Evolutionary conservation across 1,140 invertebrate species (phyloP).

Genomic region (Contarinia nasturtii): DNA sequence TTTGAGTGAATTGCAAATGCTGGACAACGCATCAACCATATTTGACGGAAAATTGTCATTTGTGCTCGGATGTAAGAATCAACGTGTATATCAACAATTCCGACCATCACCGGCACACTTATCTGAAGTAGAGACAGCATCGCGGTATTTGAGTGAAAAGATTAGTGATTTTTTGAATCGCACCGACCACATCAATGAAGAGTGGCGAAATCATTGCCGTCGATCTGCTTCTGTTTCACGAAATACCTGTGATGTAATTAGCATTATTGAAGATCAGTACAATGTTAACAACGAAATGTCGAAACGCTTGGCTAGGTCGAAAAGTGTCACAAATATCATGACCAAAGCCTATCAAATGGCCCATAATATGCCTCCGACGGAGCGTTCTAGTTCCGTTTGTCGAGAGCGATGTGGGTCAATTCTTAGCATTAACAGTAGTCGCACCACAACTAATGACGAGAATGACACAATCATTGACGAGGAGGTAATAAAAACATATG

Average conservation of each 20-base stretch:
- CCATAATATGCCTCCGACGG: constrained; percentile 30
- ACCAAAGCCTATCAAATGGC: constrained; percentile 57
- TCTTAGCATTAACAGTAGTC: neutral
- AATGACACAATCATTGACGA: constrained; percentile 9
- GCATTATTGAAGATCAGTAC: constrained; percentile 15
- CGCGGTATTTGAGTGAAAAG: constrained; percentile 48
- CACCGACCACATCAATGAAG: constrained; percentile 70
- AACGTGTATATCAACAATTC: constrained; percentile 43
- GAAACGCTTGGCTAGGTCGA: constrained; percentile 36
- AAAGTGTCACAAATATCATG: constrained; percentile 56
- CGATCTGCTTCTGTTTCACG: constrained; percentile 3
- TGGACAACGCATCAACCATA: constrained; percentile 53
- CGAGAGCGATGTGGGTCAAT: constrained; percentile 18
- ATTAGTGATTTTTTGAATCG: constrained; percentile 61
- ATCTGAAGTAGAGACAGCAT: constrained; percentile 46
- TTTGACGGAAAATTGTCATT: constrained; percentile 65
- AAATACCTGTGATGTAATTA: constrained; percentile 20
- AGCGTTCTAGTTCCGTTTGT: constrained; percentile 25
- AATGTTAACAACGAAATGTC: constrained; percentile 16
- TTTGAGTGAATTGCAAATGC: constrained; percentile 32
- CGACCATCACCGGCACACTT: constrained; percentile 49
- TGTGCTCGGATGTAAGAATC: constrained; percentile 46
- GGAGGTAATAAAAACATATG: constrained; percentile 1
- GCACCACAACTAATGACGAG: constrained; percentile 18
- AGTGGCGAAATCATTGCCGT: constrained; percentile 48